Percentiles rank a stretch among this genome's conserved stretches.
phyloP scores from a whole-genome alignment of 64 coral and sea anemone species.

The Cladopsammia gracilis region DNA sequence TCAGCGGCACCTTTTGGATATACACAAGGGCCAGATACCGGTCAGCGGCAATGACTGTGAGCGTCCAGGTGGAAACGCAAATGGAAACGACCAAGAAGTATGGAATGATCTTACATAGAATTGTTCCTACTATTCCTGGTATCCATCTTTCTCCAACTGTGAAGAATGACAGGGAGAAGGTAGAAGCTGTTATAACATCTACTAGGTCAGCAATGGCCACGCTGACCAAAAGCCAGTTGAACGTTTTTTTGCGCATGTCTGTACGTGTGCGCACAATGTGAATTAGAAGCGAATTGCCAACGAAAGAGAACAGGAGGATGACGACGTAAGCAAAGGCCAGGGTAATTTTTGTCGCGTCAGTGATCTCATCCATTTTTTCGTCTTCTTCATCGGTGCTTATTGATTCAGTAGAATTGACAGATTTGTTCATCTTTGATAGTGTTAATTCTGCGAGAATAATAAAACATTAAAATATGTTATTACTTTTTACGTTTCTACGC shows the following conservation, averaged over 20 bases:
- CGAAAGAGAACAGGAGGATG: neutral
- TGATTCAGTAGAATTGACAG: neutral
- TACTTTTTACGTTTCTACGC: too few species aligned
- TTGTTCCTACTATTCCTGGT: slow-evolving; percentile 34
- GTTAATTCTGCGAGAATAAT: neutral
- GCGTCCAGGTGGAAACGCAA: slow-evolving; percentile 43
- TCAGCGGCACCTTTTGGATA: slow-evolving; percentile 1
- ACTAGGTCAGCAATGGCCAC: slow-evolving; percentile 64
- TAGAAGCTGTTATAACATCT: slow-evolving; percentile 11
- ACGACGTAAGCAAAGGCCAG: neutral
- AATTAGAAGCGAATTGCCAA: neutral
- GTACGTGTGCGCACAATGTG: neutral
- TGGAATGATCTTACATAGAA: slow-evolving; percentile 55
- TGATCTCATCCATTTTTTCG: neutral
- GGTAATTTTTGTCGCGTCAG: neutral
- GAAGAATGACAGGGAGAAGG: neutral
- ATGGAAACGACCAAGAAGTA: slow-evolving; percentile 19
- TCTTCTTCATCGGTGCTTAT: neutral
- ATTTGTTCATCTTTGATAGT: neutral
- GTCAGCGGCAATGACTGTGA: slow-evolving; percentile 56
- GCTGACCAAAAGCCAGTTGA: slow-evolving; percentile 73
- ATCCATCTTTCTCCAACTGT: slow-evolving; percentile 23
- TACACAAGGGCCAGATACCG: slow-evolving; percentile 50
- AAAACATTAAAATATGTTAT: too few species aligned
- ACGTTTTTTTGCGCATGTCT: neutral